These are phyloP conservation scores for Myotis davidii DNA, from an alignment of 2,113 vertebrate genomes.

Conservation along the genomic window DNA sequence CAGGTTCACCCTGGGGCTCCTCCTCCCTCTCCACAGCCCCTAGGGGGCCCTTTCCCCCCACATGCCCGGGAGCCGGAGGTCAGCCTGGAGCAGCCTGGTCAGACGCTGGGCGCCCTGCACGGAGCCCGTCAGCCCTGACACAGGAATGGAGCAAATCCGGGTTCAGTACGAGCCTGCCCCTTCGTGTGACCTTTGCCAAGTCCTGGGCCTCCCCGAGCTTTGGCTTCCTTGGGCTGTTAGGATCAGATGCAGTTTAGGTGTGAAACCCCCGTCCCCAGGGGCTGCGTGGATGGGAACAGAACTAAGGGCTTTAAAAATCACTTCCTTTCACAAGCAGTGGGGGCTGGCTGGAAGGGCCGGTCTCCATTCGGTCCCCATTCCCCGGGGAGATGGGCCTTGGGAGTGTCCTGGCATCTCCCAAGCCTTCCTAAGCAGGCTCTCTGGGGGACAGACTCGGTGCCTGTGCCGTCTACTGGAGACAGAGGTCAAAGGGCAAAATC, in stretches of 20 bases:
- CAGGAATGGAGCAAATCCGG: neutral
- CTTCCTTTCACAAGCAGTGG: neutral
- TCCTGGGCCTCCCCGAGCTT: neutral
- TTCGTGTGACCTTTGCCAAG: neutral
- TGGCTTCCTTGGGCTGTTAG: neutral
- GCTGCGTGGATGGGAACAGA: neutral
- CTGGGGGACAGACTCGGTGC: neutral
- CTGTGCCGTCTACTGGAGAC: neutral
- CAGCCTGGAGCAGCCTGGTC: neutral
- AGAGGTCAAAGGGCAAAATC: slow-evolving; percentile 41
- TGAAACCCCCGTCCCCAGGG: neutral
- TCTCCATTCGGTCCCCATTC: neutral
- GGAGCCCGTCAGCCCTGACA: neutral
- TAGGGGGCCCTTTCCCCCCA: neutral
- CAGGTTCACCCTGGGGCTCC: neutral
- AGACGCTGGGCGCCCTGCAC: neutral
- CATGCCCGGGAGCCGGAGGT: neutral
- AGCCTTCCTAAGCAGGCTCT: neutral
- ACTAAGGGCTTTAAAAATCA: neutral
- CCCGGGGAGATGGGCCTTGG: neutral
- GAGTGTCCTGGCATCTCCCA: neutral
- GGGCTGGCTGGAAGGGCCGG: neutral
- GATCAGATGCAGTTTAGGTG: neutral
- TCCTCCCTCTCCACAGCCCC: neutral
- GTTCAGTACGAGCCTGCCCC: neutral